Evolutionary conservation across 2,797 vertebrate genomes (phyloP).

Genomic region (Urocyon cinereoargenteus): DNA sequence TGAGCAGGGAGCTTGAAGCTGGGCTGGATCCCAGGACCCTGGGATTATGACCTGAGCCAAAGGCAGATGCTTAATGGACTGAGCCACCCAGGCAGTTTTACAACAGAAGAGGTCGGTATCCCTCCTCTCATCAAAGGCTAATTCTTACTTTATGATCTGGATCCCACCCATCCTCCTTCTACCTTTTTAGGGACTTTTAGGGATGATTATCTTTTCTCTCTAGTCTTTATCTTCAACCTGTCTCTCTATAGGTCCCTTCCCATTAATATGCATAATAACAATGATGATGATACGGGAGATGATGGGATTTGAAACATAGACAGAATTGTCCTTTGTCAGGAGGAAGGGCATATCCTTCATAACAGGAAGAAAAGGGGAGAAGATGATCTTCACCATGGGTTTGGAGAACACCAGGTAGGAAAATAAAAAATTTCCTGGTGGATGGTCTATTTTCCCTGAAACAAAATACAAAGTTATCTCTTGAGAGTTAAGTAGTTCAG

Average conservation of each 20-base stretch:
- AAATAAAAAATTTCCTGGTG: not conserved
- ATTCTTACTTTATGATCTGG: not conserved
- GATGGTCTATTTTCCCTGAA: not conserved
- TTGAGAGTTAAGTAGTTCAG: not conserved
- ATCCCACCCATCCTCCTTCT: not conserved
- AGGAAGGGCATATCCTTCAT: not conserved
- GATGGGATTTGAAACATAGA: not conserved
- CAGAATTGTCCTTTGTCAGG: not conserved
- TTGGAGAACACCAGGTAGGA: not conserved
- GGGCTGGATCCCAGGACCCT: not conserved
- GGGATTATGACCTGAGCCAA: not conserved
- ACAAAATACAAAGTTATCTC: not conserved
- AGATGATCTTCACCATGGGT: not conserved
- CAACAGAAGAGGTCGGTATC: not conserved
- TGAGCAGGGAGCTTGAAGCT: not conserved
- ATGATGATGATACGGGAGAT: not conserved
- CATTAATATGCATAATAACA: not conserved
- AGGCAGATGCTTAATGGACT: not conserved
- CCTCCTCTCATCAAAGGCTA: not conserved
- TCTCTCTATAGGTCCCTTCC: not conserved
- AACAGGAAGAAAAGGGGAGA: not conserved
- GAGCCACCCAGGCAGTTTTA: not conserved
- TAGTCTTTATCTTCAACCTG: not conserved
- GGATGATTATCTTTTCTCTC: not conserved
- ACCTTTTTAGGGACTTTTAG: not conserved